Conservation (phyloP, 53 echinoderm and acorn worm species). For the Paracentrotus lividus region DNA sequence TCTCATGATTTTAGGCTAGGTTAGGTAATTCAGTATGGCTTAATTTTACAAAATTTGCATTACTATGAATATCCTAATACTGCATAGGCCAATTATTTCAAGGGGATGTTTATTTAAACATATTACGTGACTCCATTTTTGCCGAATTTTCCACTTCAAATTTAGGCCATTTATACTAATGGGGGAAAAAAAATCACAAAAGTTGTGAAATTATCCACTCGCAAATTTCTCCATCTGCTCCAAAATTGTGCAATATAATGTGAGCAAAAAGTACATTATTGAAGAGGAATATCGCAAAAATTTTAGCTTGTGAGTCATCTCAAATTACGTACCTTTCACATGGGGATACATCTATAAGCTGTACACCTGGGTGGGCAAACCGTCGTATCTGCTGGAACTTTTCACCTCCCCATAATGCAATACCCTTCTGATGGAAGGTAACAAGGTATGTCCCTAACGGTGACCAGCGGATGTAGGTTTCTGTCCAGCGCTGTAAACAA, state of each 20-base stretch:
- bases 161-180: no score
- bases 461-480: constrained; percentile 98
- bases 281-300: background rate
- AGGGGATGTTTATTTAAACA: no score
- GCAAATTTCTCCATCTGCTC: no score
- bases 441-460: constrained; percentile 95
- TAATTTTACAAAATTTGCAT: no score
- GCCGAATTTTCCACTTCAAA: no score
- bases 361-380: constrained; percentile 96
- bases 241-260: no score
- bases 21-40: no score
- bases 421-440: constrained; percentile 97
- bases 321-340: constrained; percentile 89
- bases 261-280: background rate
- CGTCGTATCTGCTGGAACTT: constrained; percentile 96
- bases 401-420: constrained; percentile 98
- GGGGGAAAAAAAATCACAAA: no score
- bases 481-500: constrained; percentile 91
- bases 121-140: no score
- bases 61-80: no score
- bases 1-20: no score
- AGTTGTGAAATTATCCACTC: background rate
- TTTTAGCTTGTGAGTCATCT: background rate
- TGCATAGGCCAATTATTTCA: no score
- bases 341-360: constrained; percentile 98